Conservation (phyloP, 2,797 vertebrate genomes). For the Sebastes hubbsi region DNA sequence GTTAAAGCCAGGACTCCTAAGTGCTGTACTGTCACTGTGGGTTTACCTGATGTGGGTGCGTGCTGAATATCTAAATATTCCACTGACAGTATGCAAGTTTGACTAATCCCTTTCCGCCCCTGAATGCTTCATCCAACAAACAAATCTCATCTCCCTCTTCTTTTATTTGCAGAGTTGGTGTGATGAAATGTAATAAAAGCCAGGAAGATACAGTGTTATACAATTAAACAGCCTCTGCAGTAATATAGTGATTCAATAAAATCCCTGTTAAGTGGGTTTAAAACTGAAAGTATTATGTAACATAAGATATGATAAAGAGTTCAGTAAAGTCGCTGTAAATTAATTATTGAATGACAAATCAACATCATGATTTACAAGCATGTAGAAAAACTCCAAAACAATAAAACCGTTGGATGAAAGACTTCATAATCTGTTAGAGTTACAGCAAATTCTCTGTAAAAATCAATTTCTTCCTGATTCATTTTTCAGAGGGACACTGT, state of each 20-base stretch:
- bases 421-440: background rate
- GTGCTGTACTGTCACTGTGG: background rate
- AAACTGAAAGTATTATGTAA: background rate
- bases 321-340: conserved; percentile 1
- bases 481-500: conserved; percentile 3
- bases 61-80: conserved; percentile 37
- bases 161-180: conserved; percentile 7
- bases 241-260: conserved; percentile 25
- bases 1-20: background rate
- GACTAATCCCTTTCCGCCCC: conserved; percentile 37
- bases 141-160: background rate
- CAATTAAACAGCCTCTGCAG: conserved; percentile 16
- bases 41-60: conserved; percentile 25
- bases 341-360: background rate
- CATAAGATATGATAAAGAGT: background rate
- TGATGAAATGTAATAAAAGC: conserved; percentile 32
- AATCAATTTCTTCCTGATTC: conserved; percentile 15
- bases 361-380: background rate
- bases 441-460: background rate
- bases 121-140: conserved; percentile 17
- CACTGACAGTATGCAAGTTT: conserved; percentile 25
- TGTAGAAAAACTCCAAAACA: background rate
- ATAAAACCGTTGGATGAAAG: background rate
- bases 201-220: conserved; percentile 7
- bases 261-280: background rate